phyloP scores from a whole-genome alignment of 2,113 vertebrate genomes.

The Alaudala cheleensis region DNA sequence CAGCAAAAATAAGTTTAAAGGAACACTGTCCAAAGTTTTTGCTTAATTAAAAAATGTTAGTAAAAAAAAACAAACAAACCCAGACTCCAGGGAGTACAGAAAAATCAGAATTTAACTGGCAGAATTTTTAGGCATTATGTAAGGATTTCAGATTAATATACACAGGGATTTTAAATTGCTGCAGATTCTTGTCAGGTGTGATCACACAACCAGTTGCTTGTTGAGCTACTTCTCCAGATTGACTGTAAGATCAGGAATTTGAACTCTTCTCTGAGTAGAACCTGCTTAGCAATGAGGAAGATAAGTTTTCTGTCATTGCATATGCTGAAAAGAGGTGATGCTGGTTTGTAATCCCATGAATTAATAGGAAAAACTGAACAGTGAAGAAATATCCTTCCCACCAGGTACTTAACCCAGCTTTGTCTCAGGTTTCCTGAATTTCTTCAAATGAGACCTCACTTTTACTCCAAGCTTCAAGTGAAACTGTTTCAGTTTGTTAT shows the following conservation, averaged over 20 bases:
- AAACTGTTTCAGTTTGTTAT: neutral
- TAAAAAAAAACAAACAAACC: too few relatives aligned
- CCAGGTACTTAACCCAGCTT: neutral
- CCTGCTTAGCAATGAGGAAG: neutral
- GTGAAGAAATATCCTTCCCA: neutral
- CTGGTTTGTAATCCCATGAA: neutral
- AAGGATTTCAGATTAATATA: neutral
- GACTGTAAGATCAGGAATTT: neutral
- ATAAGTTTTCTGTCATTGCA: neutral
- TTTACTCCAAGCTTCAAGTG: neutral
- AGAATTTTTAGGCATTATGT: neutral
- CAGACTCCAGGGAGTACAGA: neutral
- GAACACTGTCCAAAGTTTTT: neutral
- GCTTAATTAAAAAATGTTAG: neutral
- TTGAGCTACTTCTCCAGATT: neutral
- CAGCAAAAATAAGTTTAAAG: neutral
- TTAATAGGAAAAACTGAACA: neutral
- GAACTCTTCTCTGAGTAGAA: neutral
- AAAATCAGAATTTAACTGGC: neutral
- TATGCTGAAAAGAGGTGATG: neutral
- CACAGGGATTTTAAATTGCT: neutral
- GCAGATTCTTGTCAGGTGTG: neutral
- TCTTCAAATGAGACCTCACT: neutral
- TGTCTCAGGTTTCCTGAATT: neutral
- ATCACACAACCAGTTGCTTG: neutral